Evolutionary conservation across 2,888 invertebrate species (phyloP).

Genomic region (Cynaeus angustus): DNA sequence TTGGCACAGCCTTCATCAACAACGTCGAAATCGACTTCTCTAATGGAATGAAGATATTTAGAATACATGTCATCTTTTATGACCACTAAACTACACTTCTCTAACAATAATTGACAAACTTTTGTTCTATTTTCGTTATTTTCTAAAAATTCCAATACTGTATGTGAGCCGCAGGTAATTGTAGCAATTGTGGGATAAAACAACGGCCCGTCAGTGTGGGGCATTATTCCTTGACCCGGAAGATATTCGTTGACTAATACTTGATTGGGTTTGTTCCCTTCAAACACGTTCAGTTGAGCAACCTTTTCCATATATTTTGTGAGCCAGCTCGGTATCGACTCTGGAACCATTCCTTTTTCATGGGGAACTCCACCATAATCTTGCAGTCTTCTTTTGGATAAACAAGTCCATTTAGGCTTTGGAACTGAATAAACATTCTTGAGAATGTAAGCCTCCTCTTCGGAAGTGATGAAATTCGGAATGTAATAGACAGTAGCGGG

Average conservation of each 20-base stretch:
- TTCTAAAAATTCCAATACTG: slow-evolving; percentile 88
- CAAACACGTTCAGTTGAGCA: slow-evolving; percentile 80
- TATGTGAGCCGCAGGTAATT: slow-evolving; percentile 92
- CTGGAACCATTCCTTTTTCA: slow-evolving; percentile 93
- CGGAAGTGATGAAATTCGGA: slow-evolving; percentile 87
- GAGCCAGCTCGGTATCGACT: slow-evolving; percentile 91
- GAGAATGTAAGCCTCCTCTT: slow-evolving; percentile 83
- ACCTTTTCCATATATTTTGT: slow-evolving; percentile 82
- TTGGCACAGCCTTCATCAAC: slow-evolving; percentile 78
- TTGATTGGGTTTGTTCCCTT: slow-evolving; percentile 88
- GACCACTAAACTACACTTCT: slow-evolving; percentile 91
- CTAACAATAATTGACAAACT: slow-evolving; percentile 85
- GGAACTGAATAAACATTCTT: slow-evolving; percentile 86
- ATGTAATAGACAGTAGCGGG: slow-evolving; percentile 85
- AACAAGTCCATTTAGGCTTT: slow-evolving; percentile 96
- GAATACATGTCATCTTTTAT: slow-evolving; percentile 88
- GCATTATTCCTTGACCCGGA: slow-evolving; percentile 96
- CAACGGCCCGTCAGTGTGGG: slow-evolving; percentile 96
- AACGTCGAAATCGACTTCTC: slow-evolving; percentile 79
- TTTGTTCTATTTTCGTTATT: slow-evolving; percentile 69
- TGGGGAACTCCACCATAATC: slow-evolving; percentile 98
- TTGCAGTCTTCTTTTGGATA: slow-evolving; percentile 93
- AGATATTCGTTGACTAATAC: slow-evolving; percentile 95
- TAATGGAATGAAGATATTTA: slow-evolving; percentile 90
- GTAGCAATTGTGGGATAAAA: slow-evolving; percentile 96